Base-by-base conservation (phyloP, 2,888 invertebrate genomes). In the Agonopterix subpropinquella region DNA sequence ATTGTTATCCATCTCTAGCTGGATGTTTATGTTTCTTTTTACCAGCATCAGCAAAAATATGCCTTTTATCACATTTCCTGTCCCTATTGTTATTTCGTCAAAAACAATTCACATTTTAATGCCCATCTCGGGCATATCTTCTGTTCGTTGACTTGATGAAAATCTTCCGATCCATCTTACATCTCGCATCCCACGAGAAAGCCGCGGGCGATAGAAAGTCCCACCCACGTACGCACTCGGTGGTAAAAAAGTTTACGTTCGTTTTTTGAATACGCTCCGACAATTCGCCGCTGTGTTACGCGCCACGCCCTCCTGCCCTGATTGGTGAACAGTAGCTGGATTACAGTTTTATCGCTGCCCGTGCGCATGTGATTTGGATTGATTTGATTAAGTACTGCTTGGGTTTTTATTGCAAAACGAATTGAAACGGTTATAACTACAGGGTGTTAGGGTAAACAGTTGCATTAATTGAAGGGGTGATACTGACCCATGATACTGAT, bases 191-290 rank as follows among this genome's bases (percentile, higher is more conserved):
- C 82, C 79, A 84, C 81, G 80, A 79, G 74, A 75, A 75, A 71
- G 73, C 83, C 75, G 69, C 72, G 62, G 75, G 85, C 77, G 64
- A 71, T 83, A 86, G 87, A 87, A 85, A 86, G 86, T 85, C 78
- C 81, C 85, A 78, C 88, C 86, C 83, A 86, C 86, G 75, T 65
- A 68, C 61, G 62, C 67, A 65, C 69, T 64, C 54, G 49, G 55
- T 58, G 53, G 61, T 61, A 65, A 71, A 72, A 70, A 64, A 64
- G 67, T 68, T 65, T 62, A 64, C 64, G 63, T 77, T 73, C 71
- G 61, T 74, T 77, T 80, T 80, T 81, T 70, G 61, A 72, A 78
- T 62, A 62, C 63, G 55, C 55, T 64, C 68, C 69, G 67, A 63
- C 71, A 73, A 72, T 73, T 69, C 70, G 76, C 84, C 66, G 74